Conservation (phyloP, 1,140 invertebrate genomes). For the Trichomalopsis sarcophagae region DNA sequence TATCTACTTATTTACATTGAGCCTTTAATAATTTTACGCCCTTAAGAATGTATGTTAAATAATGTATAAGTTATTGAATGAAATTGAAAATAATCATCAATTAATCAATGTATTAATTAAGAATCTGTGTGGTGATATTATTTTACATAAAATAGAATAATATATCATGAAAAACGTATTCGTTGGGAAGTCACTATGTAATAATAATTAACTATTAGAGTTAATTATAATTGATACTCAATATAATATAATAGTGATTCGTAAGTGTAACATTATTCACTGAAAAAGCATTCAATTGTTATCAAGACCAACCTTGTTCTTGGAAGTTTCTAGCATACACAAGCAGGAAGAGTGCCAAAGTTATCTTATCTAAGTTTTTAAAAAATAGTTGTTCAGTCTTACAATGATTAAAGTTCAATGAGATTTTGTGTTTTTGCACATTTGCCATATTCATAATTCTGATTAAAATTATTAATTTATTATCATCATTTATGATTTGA, state of each 20-base stretch:
- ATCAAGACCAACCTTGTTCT: constrained; percentile 46
- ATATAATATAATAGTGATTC: not conserved
- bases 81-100: not conserved
- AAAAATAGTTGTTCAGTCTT: constrained; percentile 23
- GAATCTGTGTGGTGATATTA: no score
- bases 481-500: not conserved
- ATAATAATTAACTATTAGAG: no score
- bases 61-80: no score
- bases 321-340: constrained; percentile 28
- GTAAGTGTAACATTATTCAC: constrained; percentile 37
- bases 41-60: no score
- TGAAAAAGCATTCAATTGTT: constrained; percentile 55
- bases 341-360: constrained; percentile 12
- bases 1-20: not conserved
- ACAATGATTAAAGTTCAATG: constrained; percentile 35
- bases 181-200: no score
- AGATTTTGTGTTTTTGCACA: constrained; percentile 20
- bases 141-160: no score
- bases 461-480: not conserved
- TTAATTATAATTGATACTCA: not conserved
- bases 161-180: no score
- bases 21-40: no score
- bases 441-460: not conserved
- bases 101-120: not conserved
- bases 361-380: constrained; percentile 40